A percentile compares a stretch with the other conserved stretches of the same genome.
Conservation (phyloP, 2,888 invertebrate species). For the Agrochola lychnidis region DNA sequence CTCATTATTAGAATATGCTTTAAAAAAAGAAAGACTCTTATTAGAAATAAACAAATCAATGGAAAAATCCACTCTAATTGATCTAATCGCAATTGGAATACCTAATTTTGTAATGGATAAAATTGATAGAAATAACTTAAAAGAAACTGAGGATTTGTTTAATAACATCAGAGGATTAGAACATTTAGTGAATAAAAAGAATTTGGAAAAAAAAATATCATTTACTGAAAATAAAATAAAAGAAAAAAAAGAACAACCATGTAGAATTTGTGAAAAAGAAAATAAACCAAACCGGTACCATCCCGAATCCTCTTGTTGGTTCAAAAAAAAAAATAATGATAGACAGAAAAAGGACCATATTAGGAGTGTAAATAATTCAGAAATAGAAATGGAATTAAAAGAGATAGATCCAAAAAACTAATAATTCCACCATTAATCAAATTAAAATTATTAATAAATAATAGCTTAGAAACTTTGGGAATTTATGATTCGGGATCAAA, state of each 20-base stretch:
- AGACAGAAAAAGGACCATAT: background rate
- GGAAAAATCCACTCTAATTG: background rate
- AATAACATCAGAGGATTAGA: background rate
- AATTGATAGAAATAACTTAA: constrained; percentile 5
- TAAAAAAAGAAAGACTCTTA: constrained; percentile 5
- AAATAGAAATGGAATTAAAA: constrained; percentile 16
- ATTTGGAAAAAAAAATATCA: background rate
- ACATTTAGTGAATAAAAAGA: background rate
- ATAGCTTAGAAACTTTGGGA: background rate
- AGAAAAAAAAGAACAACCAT: constrained; percentile 3
- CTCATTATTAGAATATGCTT: background rate
- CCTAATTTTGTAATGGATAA: constrained; percentile 8
- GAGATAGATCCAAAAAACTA: constrained; percentile 51
- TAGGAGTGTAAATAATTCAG: constrained; percentile 23
- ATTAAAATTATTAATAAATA: background rate
- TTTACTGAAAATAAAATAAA: background rate
- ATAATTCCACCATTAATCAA: constrained; percentile 54
- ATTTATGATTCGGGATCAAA: background rate
- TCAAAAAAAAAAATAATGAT: background rate
- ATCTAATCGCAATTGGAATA: background rate
- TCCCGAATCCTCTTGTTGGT: constrained; percentile 30
- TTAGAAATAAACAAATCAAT: background rate
- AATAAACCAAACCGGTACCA: constrained; percentile 35
- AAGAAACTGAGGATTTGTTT: constrained; percentile 7
- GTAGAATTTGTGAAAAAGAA: constrained; percentile 36